Percentiles rank a stretch among this genome's conserved stretches.
phyloP scores from a whole-genome alignment of 2,113 vertebrate genomes.

The Parotia lawesii region DNA sequence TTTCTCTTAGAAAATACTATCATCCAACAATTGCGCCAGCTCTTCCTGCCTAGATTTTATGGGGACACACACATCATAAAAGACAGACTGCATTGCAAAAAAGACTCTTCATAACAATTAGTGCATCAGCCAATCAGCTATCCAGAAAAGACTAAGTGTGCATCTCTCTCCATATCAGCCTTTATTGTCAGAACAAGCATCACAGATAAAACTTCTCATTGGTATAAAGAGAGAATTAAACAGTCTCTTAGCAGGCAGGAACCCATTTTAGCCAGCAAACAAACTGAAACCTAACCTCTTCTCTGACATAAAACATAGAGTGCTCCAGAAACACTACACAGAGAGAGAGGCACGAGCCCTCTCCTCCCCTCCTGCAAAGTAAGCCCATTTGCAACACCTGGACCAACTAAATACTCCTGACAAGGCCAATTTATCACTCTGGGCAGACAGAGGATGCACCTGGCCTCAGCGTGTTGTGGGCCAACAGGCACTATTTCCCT shows the following conservation, averaged over 20 bases:
- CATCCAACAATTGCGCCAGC: not conserved
- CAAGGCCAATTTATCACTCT: not conserved
- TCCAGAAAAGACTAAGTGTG: not conserved
- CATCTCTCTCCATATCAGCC: not conserved
- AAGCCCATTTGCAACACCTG: not conserved
- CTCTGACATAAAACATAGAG: not conserved
- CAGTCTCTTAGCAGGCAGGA: not conserved
- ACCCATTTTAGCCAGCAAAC: not conserved
- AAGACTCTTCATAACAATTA: not conserved
- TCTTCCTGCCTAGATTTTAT: not conserved
- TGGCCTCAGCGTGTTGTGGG: not conserved
- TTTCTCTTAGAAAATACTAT: not conserved
- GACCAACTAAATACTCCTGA: not conserved
- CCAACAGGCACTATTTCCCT: not conserved
- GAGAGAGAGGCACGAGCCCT: fast-evolving
- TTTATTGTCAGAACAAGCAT: not conserved
- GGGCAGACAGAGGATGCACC: slow-evolving; percentile 45
- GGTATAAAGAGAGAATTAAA: not conserved
- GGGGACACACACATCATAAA: not conserved
- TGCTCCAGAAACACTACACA: not conserved
- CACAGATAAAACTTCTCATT: not conserved
- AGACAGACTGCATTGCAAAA: not conserved
- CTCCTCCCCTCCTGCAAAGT: not conserved
- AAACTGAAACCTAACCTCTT: not conserved
- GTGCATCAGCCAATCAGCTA: not conserved